Conservation (phyloP, 2,888 invertebrate genomes). For the Trisateles emortualis region DNA sequence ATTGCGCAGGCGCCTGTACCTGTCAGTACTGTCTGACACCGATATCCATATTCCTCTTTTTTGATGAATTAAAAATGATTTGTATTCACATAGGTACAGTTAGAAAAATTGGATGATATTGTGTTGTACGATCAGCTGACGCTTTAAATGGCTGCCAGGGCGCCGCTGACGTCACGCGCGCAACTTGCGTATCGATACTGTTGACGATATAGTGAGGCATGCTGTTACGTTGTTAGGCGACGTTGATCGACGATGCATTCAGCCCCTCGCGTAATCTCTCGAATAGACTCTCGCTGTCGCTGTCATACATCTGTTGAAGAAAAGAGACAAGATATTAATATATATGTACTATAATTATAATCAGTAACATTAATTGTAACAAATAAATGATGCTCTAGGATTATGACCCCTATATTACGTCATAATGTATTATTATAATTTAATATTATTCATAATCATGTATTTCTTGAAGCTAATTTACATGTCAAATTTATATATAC, state of each 20-base stretch:
- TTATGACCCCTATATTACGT: no score
- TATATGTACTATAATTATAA: not conserved
- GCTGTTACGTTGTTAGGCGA: constrained; percentile 54
- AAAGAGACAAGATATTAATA: constrained; percentile 26
- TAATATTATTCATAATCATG: no score
- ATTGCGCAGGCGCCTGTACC: no score
- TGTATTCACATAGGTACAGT: no score
- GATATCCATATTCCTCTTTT: no score
- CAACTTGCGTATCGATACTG: constrained; percentile 18
- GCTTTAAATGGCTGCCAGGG: constrained; percentile 22
- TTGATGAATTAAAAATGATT: no score
- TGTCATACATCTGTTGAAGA: constrained; percentile 58
- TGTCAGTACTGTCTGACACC: no score
- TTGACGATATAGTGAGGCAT: constrained; percentile 8
- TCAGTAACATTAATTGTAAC: no score
- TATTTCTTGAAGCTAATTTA: no score
- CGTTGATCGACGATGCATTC: constrained; percentile 58
- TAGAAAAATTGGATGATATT: not conserved
- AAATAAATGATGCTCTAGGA: no score
- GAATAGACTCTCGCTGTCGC: constrained; percentile 60
- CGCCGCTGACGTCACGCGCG: constrained; percentile 15
- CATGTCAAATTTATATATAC: no score
- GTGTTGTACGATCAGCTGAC: constrained; percentile 19
- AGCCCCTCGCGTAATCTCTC: constrained; percentile 58
- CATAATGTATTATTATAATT: no score